Evolutionary conservation across 2,113 vertebrate species (phyloP).

Genomic region (Barnardius zonarius): DNA sequence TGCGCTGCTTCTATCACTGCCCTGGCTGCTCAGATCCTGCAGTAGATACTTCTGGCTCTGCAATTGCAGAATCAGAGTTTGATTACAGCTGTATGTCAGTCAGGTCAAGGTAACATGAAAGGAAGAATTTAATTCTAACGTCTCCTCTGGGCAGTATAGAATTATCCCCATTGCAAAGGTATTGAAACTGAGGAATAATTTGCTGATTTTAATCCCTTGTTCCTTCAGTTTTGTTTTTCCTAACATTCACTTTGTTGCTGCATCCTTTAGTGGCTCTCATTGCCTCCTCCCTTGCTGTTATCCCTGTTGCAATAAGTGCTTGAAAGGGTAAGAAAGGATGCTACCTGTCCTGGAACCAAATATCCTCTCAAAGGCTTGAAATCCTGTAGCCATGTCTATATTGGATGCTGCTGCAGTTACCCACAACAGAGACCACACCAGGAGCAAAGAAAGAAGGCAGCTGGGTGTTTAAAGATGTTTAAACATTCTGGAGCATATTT

Average conservation of each 20-base stretch:
- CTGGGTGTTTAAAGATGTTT: background rate
- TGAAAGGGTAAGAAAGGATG: background rate
- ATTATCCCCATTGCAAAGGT: background rate
- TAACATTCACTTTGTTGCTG: background rate
- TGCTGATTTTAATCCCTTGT: background rate
- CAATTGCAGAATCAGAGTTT: background rate
- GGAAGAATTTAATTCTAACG: background rate
- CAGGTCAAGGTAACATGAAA: background rate
- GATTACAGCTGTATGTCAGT: background rate
- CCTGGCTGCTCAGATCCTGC: background rate
- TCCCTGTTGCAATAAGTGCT: background rate
- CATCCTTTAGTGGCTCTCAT: background rate
- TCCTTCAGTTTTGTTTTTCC: background rate
- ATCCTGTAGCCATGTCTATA: background rate
- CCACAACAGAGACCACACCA: background rate
- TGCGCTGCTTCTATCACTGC: background rate
- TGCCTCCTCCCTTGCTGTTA: background rate
- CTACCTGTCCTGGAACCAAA: background rate
- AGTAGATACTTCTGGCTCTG: background rate
- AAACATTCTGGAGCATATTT: background rate
- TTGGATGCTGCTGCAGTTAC: background rate
- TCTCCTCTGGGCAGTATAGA: background rate
- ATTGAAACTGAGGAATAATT: background rate
- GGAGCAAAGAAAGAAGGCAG: background rate
- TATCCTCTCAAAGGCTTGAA: background rate